A percentile compares a stretch with the other conserved stretches of the same genome.
These are phyloP conservation scores for Rhaphigaster nebulosa DNA, from an alignment of 2,888 invertebrate species.

Conservation along the genomic window DNA sequence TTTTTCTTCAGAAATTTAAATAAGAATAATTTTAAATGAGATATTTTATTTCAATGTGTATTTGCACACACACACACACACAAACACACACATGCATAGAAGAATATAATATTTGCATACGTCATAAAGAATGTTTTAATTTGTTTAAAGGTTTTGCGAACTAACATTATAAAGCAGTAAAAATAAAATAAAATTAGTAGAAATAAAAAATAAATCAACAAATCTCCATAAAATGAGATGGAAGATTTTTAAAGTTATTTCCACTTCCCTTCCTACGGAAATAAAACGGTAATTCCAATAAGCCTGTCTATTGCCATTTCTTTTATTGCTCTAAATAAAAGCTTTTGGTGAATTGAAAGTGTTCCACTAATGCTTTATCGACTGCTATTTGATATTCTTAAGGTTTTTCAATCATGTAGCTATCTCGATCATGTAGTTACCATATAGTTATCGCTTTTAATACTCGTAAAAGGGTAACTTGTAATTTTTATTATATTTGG, in stretches of 20 bases:
- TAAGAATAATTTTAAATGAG: too few species aligned
- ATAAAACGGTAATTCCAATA: neutral
- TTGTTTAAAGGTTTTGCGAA: neutral
- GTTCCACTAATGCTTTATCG: neutral
- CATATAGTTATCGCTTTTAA: too few species aligned
- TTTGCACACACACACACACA: too few species aligned
- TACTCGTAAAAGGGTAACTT: too few species aligned
- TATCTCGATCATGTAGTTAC: too few species aligned
- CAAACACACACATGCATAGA: too few species aligned
- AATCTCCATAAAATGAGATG: neutral
- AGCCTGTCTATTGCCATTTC: neutral
- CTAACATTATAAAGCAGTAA: neutral
- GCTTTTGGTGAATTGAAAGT: neutral
- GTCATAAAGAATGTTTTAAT: too few species aligned
- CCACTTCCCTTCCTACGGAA: neutral
- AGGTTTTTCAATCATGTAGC: neutral
- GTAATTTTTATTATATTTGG: too few species aligned
- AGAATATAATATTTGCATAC: too few species aligned
- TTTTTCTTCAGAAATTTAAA: too few species aligned
- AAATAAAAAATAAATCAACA: neutral
- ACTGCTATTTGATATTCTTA: neutral
- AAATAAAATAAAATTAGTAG: neutral
- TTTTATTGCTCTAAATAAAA: neutral
- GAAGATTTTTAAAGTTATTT: neutral
- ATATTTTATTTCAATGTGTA: too few species aligned